Evolutionary conservation across 2,113 vertebrate species (phyloP).

Genomic region (Cichladusa arquata): DNA sequence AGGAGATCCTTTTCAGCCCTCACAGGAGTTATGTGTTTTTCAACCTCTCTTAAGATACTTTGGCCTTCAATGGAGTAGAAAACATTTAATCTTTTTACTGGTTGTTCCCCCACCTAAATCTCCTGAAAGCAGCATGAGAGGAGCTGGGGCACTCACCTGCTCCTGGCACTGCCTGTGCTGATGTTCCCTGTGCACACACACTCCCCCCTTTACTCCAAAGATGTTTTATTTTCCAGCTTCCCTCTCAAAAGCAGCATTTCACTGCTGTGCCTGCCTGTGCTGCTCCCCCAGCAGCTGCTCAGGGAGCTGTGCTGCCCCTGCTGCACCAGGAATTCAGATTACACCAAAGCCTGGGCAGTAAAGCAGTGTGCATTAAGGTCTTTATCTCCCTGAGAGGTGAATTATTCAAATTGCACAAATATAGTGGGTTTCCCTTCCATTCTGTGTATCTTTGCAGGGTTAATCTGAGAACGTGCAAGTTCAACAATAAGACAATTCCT

Average conservation of each 20-base stretch:
- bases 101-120: background rate
- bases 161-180: background rate
- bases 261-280: background rate
- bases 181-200: background rate
- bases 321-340: background rate
- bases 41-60: background rate
- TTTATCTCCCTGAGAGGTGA: background rate
- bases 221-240: background rate
- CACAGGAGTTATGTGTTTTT: background rate
- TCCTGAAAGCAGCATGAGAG: background rate
- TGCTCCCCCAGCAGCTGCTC: background rate
- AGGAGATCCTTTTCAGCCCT: background rate
- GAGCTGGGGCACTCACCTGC: background rate
- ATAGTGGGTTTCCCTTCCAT: fast-evolving
- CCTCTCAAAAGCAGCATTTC: background rate
- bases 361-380: background rate
- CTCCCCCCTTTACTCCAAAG: background rate
- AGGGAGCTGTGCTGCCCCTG: background rate
- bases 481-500: background rate
- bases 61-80: background rate
- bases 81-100: background rate
- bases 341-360: background rate
- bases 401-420: background rate
- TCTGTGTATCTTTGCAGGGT: background rate
- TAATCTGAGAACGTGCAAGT: background rate